Percentiles rank a stretch among this genome's conserved stretches.
Conservation (phyloP, 1,140 invertebrate genomes). For the Lordiphosa stackelbergi region DNA sequence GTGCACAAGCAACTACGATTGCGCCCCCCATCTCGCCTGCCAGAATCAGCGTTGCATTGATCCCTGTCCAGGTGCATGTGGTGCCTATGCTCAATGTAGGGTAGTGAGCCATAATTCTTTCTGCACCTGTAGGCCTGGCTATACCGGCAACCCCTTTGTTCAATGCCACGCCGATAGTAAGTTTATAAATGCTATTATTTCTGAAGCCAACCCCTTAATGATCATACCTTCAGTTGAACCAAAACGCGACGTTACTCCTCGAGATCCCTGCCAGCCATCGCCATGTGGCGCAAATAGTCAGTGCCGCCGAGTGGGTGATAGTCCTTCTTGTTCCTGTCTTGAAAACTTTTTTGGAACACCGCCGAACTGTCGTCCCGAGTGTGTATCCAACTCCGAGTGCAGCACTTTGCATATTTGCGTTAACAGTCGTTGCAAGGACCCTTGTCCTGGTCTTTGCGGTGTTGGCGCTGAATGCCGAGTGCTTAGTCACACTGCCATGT, state of each 20-base stretch:
- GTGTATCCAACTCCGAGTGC: constrained; percentile 83
- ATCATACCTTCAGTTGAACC: constrained; percentile 56
- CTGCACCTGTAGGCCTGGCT: constrained; percentile 81
- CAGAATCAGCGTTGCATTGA: constrained; percentile 84
- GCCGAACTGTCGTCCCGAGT: constrained; percentile 84
- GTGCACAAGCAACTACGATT: constrained; percentile 83
- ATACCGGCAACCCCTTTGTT: constrained; percentile 82
- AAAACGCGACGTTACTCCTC: constrained; percentile 47
- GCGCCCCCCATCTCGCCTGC: constrained; percentile 81
- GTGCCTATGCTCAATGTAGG: constrained; percentile 81
- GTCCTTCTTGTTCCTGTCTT: constrained; percentile 81
- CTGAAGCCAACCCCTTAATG: constrained; percentile 2
- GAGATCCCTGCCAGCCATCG: constrained; percentile 84
- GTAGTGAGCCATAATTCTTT: constrained; percentile 83
- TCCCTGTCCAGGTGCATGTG: constrained; percentile 84
- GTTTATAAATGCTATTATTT: constrained; percentile 20
- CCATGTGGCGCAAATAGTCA: constrained; percentile 87
- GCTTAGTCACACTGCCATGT: constrained; percentile 86
- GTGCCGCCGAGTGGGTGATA: constrained; percentile 81
- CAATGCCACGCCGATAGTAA: constrained; percentile 81
- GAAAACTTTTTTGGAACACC: constrained; percentile 82
- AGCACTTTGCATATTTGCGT: constrained; percentile 80
- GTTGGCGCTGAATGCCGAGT: constrained; percentile 84
- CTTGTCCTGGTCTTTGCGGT: constrained; percentile 87
- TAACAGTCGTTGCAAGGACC: constrained; percentile 83